Percentiles rank a stretch among this genome's conserved stretches.
Evolutionary conservation across 2,797 vertebrate genomes (phyloP).

Genomic region (Acanthopagrus latus): DNA sequence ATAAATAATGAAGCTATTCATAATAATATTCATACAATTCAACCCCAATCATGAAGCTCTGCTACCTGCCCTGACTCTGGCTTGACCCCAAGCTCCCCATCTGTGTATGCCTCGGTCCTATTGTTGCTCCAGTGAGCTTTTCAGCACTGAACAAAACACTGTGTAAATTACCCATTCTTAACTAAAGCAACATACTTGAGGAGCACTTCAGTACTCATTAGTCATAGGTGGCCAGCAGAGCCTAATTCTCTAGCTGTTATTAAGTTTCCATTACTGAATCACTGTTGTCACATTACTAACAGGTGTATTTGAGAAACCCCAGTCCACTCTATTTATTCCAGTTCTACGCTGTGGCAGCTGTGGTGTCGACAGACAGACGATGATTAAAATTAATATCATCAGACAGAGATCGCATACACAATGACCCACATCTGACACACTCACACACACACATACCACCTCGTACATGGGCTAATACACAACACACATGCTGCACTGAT

Average conservation of each 20-base stretch:
- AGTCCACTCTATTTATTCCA: conserved; percentile 31
- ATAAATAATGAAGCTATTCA: conserved; percentile 3
- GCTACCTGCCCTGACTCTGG: neutral
- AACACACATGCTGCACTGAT: conserved; percentile 47
- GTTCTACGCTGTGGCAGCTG: conserved; percentile 67
- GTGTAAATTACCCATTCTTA: conserved; percentile 8
- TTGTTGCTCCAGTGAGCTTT: conserved; percentile 10
- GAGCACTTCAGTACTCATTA: conserved; percentile 42
- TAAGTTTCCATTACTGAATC: neutral
- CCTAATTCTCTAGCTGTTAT: neutral
- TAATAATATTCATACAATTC: neutral
- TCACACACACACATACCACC: conserved; percentile 12
- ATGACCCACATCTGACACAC: conserved; percentile 67
- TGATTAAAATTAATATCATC: conserved; percentile 76
- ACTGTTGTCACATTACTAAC: neutral
- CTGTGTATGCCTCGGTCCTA: neutral
- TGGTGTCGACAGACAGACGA: conserved; percentile 70
- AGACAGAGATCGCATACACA: conserved; percentile 65
- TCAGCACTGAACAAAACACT: conserved; percentile 4
- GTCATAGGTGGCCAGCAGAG: conserved; percentile 1
- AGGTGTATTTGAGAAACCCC: neutral
- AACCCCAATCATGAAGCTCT: neutral
- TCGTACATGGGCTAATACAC: conserved; percentile 31
- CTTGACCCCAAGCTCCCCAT: conserved; percentile 1
- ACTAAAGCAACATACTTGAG: conserved; percentile 32